phyloP scores from a whole-genome alignment of 2,888 invertebrate genomes.

The Miltochrista miniata region DNA sequence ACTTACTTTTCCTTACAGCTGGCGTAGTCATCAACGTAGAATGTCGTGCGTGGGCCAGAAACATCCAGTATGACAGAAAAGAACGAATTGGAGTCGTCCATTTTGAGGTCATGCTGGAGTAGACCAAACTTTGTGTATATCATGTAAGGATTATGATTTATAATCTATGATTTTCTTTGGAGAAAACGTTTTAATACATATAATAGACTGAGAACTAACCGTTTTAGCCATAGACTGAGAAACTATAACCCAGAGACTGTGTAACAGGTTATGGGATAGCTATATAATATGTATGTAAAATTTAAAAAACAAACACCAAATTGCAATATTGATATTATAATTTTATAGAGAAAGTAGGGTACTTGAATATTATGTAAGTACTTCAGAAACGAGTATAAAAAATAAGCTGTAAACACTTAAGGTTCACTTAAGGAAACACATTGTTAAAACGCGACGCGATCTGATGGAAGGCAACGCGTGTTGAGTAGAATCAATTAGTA shows the following conservation, averaged over 20 bases:
- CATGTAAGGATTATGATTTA: neutral
- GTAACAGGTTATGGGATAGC: neutral
- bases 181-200: neutral
- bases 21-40: constrained; percentile 88
- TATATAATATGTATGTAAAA: too few relatives aligned
- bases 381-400: too few relatives aligned
- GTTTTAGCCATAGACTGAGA: neutral
- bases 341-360: too few relatives aligned
- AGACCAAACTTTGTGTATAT: constrained; percentile 21
- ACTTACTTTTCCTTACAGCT: constrained; percentile 61
- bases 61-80: constrained; percentile 87
- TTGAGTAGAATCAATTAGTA: too few relatives aligned
- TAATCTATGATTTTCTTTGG: neutral
- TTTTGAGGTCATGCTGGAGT: constrained; percentile 84
- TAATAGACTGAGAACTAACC: neutral
- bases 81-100: constrained; percentile 86
- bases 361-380: too few relatives aligned
- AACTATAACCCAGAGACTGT: neutral
- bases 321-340: too few relatives aligned
- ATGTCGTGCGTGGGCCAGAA: constrained; percentile 95
- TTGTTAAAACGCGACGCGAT: too few relatives aligned
- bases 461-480: too few relatives aligned
- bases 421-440: too few relatives aligned
- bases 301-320: too few relatives aligned
- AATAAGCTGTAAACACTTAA: too few relatives aligned